These are phyloP conservation scores for Astropecten irregularis DNA, from an alignment of 53 echinoderm and acorn worm genomes.

Conservation along the genomic window DNA sequence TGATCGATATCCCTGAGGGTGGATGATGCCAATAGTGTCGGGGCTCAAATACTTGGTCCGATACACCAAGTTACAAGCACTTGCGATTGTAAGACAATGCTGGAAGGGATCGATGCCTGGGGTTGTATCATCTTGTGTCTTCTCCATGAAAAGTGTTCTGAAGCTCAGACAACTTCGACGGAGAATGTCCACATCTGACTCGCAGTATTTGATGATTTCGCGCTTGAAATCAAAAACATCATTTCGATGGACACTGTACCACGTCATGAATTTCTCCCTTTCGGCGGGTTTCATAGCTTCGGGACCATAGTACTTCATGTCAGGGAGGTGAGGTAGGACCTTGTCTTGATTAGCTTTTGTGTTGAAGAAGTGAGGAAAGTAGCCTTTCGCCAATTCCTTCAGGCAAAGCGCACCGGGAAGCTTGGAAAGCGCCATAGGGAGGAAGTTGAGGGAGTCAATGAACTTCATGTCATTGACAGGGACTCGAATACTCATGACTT, in stretches of 20 bases:
- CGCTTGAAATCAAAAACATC: not conserved
- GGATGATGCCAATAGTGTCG: slow-evolving; percentile 42
- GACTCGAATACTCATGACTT: slow-evolving; percentile 22
- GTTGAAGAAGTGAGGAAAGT: slow-evolving; percentile 58
- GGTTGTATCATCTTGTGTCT: slow-evolving; percentile 1
- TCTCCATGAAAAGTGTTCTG: slow-evolving; percentile 26
- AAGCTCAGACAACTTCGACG: slow-evolving; percentile 3
- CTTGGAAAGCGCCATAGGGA: slow-evolving; percentile 50
- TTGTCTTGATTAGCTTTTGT: slow-evolving; percentile 16
- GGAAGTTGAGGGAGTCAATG: slow-evolving; percentile 55
- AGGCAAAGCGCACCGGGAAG: slow-evolving; percentile 29
- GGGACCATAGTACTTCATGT: slow-evolving; percentile 15
- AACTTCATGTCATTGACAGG: slow-evolving; percentile 15
- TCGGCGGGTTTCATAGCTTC: slow-evolving; percentile 28
- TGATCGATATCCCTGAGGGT: slow-evolving; percentile 34
- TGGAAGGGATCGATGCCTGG: slow-evolving; percentile 21
- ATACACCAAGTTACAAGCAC: slow-evolving; percentile 41
- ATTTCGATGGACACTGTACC: not conserved
- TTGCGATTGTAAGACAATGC: slow-evolving; percentile 12
- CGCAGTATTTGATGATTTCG: slow-evolving; percentile 37
- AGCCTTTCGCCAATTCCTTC: slow-evolving; percentile 33
- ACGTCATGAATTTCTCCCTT: slow-evolving; percentile 15
- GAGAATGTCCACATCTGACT: slow-evolving; percentile 31
- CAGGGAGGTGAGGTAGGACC: slow-evolving; percentile 24
- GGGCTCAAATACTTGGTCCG: slow-evolving; percentile 6